Conservation (phyloP, 2,888 invertebrate genomes). For the Drosophila yooni region DNA sequence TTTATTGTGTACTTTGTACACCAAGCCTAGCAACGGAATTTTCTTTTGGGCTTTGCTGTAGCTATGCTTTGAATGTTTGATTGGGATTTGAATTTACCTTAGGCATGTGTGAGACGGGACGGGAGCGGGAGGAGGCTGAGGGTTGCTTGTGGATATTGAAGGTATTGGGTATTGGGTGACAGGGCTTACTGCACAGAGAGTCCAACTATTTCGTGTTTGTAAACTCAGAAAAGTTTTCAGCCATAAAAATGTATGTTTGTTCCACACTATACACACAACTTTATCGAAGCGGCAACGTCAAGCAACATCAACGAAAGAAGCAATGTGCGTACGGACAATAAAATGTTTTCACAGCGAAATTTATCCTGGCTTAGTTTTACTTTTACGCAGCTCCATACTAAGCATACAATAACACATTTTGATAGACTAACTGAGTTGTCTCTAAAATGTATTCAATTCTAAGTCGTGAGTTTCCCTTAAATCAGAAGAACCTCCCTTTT, state of each 20-base stretch:
- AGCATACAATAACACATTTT: not conserved
- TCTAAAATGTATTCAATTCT: not conserved
- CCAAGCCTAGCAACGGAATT: conserved; percentile 71
- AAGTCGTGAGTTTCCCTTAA: not conserved
- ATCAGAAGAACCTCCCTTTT: not conserved
- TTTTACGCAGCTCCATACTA: not conserved
- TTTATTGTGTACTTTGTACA: conserved; percentile 74
- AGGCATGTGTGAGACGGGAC: conserved; percentile 21
- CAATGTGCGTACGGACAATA: conserved; percentile 4
- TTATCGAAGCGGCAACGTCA: conserved; percentile 4
- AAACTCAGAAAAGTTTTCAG: not conserved
- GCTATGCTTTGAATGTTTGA: conserved; percentile 57
- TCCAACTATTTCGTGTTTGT: conserved; percentile 7
- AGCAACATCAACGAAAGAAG: not conserved
- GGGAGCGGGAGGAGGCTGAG: not conserved
- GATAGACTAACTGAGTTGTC: not conserved
- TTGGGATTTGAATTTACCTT: conserved; percentile 71
- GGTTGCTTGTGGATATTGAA: not conserved
- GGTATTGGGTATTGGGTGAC: conserved; percentile 44
- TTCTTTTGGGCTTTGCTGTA: conserved; percentile 45
- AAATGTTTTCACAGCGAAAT: conserved; percentile 2
- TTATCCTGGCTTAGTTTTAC: not conserved
- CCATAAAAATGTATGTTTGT: conserved; percentile 1
- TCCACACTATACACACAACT: not conserved
- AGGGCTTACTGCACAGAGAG: not conserved